Percentiles rank a stretch among this genome's conserved stretches.
Evolutionary conservation across 2,113 vertebrate genomes (phyloP).

Genomic region (Tricholaema leucomelas): DNA sequence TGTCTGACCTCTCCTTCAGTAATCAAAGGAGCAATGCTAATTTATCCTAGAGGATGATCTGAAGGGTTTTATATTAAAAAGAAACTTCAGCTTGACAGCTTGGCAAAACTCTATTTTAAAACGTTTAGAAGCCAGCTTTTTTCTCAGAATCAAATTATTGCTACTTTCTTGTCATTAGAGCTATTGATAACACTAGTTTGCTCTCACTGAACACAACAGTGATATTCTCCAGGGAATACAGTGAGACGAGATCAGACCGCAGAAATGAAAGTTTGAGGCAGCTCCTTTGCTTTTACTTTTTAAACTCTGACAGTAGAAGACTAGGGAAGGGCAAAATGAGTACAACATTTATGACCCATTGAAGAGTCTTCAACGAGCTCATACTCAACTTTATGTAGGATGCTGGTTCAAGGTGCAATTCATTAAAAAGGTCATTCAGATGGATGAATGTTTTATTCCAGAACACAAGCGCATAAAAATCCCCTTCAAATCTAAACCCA

Average conservation of each 20-base stretch:
- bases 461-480: background rate
- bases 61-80: background rate
- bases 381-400: background rate
- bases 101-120: background rate
- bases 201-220: background rate
- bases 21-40: background rate
- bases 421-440: background rate
- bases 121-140: background rate
- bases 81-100: background rate
- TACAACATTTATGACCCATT: background rate
- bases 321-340: background rate
- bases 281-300: background rate
- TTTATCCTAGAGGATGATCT: background rate
- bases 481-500: background rate
- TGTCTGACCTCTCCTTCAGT: no score
- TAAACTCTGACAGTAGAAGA: background rate
- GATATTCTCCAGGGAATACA: background rate
- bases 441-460: background rate
- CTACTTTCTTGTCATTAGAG: background rate
- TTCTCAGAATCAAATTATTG: background rate
- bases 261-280: background rate
- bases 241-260: background rate
- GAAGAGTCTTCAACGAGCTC: background rate
- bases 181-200: background rate
- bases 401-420: background rate